These are phyloP conservation scores for Sebastes reedi DNA, from an alignment of 2,797 vertebrate genomes.

Conservation along the genomic window DNA sequence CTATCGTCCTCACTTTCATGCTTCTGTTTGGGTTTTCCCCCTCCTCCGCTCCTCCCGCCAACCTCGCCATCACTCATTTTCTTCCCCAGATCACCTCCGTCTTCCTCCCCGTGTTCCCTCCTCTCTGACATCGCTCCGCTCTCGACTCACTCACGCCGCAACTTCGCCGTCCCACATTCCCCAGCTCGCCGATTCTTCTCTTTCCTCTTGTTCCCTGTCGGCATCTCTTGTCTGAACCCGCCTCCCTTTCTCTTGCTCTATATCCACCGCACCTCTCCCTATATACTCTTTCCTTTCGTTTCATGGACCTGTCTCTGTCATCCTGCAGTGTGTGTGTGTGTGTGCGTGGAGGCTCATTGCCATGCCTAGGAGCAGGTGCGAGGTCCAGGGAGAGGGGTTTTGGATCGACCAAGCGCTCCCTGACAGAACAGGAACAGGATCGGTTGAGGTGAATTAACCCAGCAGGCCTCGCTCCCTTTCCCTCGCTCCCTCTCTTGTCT, in stretches of 20 bases:
- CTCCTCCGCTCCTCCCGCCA: not conserved
- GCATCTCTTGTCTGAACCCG: not conserved
- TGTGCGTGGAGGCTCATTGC: constrained; percentile 59
- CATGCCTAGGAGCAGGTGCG: constrained; percentile 71
- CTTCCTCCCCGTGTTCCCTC: constrained; percentile 13
- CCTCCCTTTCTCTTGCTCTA: constrained; percentile 21
- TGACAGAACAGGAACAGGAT: constrained; percentile 77
- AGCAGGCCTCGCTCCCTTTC: constrained; percentile 53
- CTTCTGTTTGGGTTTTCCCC: constrained; percentile 3
- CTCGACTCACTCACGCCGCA: constrained; percentile 7
- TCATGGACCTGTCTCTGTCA: constrained; percentile 52
- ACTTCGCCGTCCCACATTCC: constrained; percentile 27
- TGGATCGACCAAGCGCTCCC: constrained; percentile 65
- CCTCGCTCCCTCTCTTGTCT: not conserved
- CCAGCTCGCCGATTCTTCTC: not conserved
- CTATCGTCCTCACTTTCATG: constrained; percentile 5
- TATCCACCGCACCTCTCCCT: constrained; percentile 28
- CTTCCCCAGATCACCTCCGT: constrained; percentile 24
- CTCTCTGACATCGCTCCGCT: constrained; percentile 21
- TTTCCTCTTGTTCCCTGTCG: not conserved
- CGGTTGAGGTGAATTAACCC: constrained; percentile 82
- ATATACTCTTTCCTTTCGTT: constrained; percentile 11
- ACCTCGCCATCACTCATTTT: constrained; percentile 31
- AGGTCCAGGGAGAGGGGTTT: constrained; percentile 65
- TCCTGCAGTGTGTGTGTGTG: constrained; percentile 18